phyloP scores from a whole-genome alignment of 2,113 vertebrate species.

The Megaceryle torquata region DNA sequence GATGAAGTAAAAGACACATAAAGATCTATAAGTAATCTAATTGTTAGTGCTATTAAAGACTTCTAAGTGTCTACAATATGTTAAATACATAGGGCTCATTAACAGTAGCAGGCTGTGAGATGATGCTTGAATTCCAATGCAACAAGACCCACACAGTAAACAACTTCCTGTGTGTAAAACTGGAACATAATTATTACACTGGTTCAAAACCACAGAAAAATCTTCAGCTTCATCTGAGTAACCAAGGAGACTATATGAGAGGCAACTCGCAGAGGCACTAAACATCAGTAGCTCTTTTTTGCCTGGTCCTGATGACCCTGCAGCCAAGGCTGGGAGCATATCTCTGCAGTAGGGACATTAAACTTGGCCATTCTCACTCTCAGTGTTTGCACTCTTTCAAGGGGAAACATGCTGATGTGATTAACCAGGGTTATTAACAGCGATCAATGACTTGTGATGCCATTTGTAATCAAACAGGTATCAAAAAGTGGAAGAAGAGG shows the following conservation, averaged over 20 bases:
- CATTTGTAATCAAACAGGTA: constrained; percentile 27
- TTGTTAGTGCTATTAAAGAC: neutral
- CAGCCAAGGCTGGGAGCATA: neutral
- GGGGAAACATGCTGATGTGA: constrained; percentile 22
- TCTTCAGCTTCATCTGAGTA: neutral
- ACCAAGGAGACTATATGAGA: neutral
- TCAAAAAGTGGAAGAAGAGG: neutral
- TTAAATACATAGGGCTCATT: neutral
- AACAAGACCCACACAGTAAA: neutral
- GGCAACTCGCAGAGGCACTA: neutral
- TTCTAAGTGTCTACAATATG: neutral
- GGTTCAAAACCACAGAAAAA: neutral
- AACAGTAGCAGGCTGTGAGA: neutral
- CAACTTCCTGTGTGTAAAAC: neutral
- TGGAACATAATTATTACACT: neutral
- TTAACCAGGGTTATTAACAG: constrained; percentile 42
- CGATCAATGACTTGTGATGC: constrained; percentile 22
- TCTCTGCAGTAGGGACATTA: neutral
- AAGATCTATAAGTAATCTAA: neutral
- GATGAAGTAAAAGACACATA: neutral
- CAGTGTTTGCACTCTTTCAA: constrained; percentile 20
- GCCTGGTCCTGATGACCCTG: neutral
- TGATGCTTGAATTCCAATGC: neutral
- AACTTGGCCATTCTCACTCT: neutral
- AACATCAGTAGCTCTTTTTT: neutral